Evolutionary conservation across 2,888 invertebrate genomes (phyloP), one percentile per base, ranked within the genome.

Genomic region (Clitarchus hookeri): DNA sequence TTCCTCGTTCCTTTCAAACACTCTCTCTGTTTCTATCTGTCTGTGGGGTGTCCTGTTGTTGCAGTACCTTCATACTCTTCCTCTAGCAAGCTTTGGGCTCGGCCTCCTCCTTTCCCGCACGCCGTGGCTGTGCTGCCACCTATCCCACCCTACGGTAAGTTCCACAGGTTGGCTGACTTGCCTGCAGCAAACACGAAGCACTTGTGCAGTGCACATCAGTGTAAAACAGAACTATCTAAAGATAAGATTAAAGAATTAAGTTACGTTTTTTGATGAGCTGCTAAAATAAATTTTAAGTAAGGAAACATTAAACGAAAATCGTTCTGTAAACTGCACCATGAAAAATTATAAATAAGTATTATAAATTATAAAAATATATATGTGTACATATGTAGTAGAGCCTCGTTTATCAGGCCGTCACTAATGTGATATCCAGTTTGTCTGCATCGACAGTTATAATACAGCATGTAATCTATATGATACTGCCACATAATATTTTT

Each of bases 61-160:
- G 84, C 85, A 85, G 86, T 87, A 85, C 86, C 86, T 65, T 65
- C 65, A 65, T 84, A 85, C 83, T 85, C 87, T 84, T 53, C 84
- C 80, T 83, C 87, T 83, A 85, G 86, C 85, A 86, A 86, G 86
- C 86, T 82, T 78, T 85, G 86, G 84, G 82, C 86, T 85, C 86
- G 87, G 83, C 87, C 87, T 84, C 86, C 86, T 83, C 87, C 86
- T 53, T 87, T 87, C 83, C 86, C 87, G 85, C 87, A 87, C 84
- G 93, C 93, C 91, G 94, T 94, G 91, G 93, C 93, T 91, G 94
- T 94, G 90, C 92, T 94, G 91, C 94, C 94, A 91, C 94, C 94
- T 88, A 91, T 93, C 90, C 92, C 92, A 89, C 91, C 91, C 89
- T 86, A 88, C 79, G 89, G 89, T 90, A 88, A 89, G 89, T 89